Percentiles rank a stretch among this genome's conserved stretches.
These are phyloP conservation scores for Tetragonula clypearis DNA, from an alignment of 1,140 invertebrate genomes.

Conservation along the genomic window DNA sequence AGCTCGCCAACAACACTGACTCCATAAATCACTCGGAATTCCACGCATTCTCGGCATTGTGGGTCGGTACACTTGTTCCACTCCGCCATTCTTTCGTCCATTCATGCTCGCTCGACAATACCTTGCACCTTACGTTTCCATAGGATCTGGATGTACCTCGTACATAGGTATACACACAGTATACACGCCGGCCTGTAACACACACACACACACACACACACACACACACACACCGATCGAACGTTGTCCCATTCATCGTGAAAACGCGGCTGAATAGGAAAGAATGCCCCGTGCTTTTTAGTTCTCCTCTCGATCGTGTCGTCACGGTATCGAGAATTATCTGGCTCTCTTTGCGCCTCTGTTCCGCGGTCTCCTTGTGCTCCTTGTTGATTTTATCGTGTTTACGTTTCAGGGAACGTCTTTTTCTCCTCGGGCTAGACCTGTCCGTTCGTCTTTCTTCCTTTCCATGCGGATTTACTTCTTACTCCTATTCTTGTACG, in stretches of 20 bases:
- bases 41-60: conserved; percentile 72
- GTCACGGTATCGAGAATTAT: conserved; percentile 74
- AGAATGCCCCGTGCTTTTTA: conserved; percentile 16
- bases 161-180: conserved; percentile 21
- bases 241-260: conserved; percentile 70
- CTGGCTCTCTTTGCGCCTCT: conserved; percentile 50
- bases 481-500: conserved; percentile 47
- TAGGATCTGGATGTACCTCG: conserved; percentile 38
- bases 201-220: background rate
- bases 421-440: conserved; percentile 46
- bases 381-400: conserved; percentile 75
- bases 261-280: conserved; percentile 60
- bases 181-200: background rate
- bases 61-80: conserved; percentile 76
- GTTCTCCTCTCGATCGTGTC: conserved; percentile 68
- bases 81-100: conserved; percentile 69
- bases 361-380: conserved; percentile 1
- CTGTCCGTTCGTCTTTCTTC: conserved; percentile 46
- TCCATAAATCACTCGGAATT: conserved; percentile 76
- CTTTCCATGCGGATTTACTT: conserved; percentile 49
- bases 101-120: conserved; percentile 76
- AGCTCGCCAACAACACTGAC: conserved; percentile 23
- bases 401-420: conserved; percentile 69
- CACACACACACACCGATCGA: conserved; percentile 18
- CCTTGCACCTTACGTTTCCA: conserved; percentile 76